Conservation (phyloP, 2,888 invertebrate genomes). For the Taphrorychus bicolor region DNA sequence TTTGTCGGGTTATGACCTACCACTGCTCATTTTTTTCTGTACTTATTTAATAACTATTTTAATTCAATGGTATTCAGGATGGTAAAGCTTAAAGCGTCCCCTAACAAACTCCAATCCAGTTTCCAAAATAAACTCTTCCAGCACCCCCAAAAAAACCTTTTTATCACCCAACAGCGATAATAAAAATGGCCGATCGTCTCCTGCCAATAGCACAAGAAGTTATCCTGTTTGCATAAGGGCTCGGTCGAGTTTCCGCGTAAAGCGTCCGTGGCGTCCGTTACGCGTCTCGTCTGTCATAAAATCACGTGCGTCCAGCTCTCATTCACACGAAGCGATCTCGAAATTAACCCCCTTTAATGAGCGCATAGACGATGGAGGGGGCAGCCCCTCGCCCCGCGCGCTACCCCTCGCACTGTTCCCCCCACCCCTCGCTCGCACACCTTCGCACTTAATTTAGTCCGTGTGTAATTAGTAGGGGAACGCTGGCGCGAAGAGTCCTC, state of each 20-base stretch:
- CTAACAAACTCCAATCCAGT: background rate
- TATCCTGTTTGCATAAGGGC: background rate
- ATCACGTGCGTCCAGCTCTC: slow-evolving; percentile 46
- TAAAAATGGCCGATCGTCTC: slow-evolving; percentile 8
- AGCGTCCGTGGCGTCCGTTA: background rate
- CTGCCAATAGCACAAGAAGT: no score
- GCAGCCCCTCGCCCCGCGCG: slow-evolving; percentile 41
- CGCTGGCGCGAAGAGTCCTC: slow-evolving; percentile 28
- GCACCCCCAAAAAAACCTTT: background rate
- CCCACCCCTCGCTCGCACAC: slow-evolving; percentile 39
- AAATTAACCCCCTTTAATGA: slow-evolving; percentile 48
- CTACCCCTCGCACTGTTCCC: slow-evolving; percentile 37
- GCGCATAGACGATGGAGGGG: slow-evolving; percentile 44
- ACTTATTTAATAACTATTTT: no score
- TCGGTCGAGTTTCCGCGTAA: background rate
- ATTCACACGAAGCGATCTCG: slow-evolving; percentile 46
- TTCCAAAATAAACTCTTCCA: background rate
- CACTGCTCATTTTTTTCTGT: no score
- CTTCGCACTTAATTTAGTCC: slow-evolving; percentile 49
- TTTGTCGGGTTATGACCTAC: no score
- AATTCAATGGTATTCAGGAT: no score
- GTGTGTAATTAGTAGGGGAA: slow-evolving; percentile 42
- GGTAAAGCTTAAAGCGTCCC: background rate
- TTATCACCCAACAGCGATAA: background rate
- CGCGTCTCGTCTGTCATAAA: slow-evolving; percentile 31